phyloP scores from a whole-genome alignment of 2,888 invertebrate genomes.

The Digitonthophagus gazella region DNA sequence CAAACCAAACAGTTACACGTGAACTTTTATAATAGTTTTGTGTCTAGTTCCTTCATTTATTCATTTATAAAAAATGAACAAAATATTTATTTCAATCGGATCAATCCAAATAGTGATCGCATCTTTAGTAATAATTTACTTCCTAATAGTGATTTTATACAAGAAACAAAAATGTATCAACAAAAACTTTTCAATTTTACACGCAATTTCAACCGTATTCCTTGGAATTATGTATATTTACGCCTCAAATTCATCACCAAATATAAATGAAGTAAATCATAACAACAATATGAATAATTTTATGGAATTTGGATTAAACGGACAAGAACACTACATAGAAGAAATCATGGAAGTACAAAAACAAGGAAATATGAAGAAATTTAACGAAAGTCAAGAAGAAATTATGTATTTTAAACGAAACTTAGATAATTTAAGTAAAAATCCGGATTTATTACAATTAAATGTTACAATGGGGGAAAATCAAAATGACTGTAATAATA shows the following conservation, averaged over 20 bases:
- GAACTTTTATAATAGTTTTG: conserved; percentile 3
- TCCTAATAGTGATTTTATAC: conserved; percentile 36
- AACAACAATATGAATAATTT: conserved; percentile 4
- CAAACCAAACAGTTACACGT: conserved; percentile 8
- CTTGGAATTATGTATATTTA: conserved; percentile 45
- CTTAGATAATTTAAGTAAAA: neutral
- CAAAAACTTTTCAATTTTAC: conserved; percentile 37
- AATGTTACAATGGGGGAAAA: conserved; percentile 1
- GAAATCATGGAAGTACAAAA: conserved; percentile 2
- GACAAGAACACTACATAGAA: neutral
- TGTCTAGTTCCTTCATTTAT: neutral
- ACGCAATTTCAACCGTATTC: conserved; percentile 42
- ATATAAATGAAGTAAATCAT: neutral
- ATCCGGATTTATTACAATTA: neutral
- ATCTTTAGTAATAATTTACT: conserved; percentile 36
- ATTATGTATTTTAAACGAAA: conserved; percentile 7
- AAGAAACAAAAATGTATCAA: conserved; percentile 34
- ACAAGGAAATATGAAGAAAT: conserved; percentile 3
- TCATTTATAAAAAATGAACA: conserved; percentile 40
- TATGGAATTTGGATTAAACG: conserved; percentile 9
- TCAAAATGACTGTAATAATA: conserved; percentile 27
- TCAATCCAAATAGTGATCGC: conserved; percentile 39
- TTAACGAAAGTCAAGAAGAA: conserved; percentile 11
- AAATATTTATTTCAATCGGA: conserved; percentile 42
- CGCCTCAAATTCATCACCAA: conserved; percentile 22